phyloP scores from a whole-genome alignment of 1,140 invertebrate genomes.

The Melitaea cinxia region DNA sequence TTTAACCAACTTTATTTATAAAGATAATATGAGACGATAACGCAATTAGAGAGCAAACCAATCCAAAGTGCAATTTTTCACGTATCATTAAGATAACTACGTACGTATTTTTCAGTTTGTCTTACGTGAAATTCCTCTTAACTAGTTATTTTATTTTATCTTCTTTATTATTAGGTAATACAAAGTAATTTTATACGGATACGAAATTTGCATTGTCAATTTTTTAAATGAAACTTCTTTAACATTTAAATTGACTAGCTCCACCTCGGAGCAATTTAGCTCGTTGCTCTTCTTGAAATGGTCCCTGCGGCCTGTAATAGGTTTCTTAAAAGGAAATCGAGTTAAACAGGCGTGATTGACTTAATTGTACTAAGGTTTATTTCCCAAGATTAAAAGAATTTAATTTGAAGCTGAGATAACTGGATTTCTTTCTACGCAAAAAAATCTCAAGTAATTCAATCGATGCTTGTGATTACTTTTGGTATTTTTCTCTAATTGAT shows the following conservation, averaged over 20 bases:
- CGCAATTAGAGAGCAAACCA: too few relatives aligned
- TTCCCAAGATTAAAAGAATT: conserved; percentile 64
- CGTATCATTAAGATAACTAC: too few relatives aligned
- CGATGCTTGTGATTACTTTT: not conserved
- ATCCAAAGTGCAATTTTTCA: too few relatives aligned
- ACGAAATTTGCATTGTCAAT: conserved; percentile 51
- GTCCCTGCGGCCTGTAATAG: conserved; percentile 74
- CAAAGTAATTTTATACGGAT: conserved; percentile 12
- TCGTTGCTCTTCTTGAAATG: conserved; percentile 61
- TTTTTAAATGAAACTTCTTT: conserved; percentile 72
- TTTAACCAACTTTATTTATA: too few relatives aligned
- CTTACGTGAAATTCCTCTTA: too few relatives aligned
- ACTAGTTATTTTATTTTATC: too few relatives aligned
- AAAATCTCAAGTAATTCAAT: conserved; percentile 8
- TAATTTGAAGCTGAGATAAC: conserved; percentile 36
- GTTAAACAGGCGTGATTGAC: conserved; percentile 77
- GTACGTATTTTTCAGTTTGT: too few relatives aligned
- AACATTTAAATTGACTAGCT: conserved; percentile 77
- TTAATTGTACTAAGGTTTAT: conserved; percentile 70
- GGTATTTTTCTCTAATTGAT: not conserved
- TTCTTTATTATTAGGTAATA: too few relatives aligned
- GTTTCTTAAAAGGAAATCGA: conserved; percentile 75
- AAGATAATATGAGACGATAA: too few relatives aligned
- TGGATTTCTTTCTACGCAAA: conserved; percentile 10
- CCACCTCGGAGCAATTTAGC: conserved; percentile 72